Evolutionary conservation across 2,797 vertebrate species (phyloP).

Genomic region (Helarctos malayanus): DNA sequence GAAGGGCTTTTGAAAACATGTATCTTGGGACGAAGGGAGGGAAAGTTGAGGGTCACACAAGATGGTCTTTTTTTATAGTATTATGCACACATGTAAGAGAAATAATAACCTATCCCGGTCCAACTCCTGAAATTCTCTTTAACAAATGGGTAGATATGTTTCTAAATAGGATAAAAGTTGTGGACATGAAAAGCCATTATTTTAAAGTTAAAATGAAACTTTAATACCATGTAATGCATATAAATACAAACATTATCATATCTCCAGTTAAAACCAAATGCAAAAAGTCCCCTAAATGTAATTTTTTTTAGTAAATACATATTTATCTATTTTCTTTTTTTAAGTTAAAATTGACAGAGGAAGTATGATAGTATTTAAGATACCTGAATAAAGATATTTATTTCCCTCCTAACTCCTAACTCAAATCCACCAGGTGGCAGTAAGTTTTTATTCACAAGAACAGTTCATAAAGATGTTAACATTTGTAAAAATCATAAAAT

Average conservation of each 20-base stretch:
- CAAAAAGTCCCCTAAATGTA: neutral
- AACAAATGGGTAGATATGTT: constrained; percentile 17
- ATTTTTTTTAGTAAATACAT: neutral
- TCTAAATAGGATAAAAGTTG: neutral
- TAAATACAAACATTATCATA: neutral
- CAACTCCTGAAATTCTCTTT: neutral
- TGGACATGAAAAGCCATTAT: constrained; percentile 52
- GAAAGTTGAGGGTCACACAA: neutral
- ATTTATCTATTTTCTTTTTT: constrained; percentile 10
- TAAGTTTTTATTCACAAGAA: constrained; percentile 40
- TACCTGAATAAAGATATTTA: neutral
- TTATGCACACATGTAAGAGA: neutral
- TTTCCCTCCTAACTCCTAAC: constrained; percentile 37
- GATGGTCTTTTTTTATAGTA: neutral
- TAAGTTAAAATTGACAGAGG: constrained; percentile 60
- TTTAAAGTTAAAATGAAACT: constrained; percentile 36
- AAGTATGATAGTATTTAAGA: constrained; percentile 11
- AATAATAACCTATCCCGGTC: neutral
- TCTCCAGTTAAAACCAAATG: constrained; percentile 8
- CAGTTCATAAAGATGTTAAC: constrained; percentile 3
- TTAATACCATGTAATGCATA: neutral
- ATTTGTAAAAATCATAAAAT: constrained; percentile 46
- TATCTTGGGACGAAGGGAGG: neutral
- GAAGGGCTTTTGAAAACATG: constrained; percentile 28
- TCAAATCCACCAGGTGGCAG: constrained; percentile 64